Conservation (phyloP, 2,888 invertebrate genomes). For the Thera britannica region DNA sequence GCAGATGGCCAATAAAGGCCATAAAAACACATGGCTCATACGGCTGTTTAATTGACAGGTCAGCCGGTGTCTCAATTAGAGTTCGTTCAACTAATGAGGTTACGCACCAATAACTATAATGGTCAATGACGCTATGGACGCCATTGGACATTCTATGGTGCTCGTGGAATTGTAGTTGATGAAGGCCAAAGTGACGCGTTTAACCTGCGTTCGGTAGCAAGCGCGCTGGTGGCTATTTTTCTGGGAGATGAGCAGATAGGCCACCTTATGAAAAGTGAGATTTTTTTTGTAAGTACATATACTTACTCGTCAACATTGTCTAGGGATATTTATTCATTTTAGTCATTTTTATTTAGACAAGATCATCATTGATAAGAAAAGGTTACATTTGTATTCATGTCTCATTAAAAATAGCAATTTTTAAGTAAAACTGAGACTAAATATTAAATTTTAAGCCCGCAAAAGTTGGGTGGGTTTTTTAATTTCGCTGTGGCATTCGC, state of each 20-base stretch:
- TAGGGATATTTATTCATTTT: too few species aligned
- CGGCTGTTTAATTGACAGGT: conserved; percentile 77
- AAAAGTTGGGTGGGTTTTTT: background rate
- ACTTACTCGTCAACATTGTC: too few species aligned
- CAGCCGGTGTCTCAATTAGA: conserved; percentile 83
- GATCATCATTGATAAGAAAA: too few species aligned
- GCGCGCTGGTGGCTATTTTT: too few species aligned
- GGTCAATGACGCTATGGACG: conserved; percentile 55
- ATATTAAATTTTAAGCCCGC: too few species aligned
- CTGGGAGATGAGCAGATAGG: too few species aligned
- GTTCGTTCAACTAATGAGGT: conserved; percentile 79
- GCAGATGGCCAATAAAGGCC: conserved; percentile 30
- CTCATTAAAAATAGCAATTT: too few species aligned
- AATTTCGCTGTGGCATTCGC: background rate
- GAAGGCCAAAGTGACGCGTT: background rate
- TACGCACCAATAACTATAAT: conserved; percentile 67
- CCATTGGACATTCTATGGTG: conserved; percentile 39
- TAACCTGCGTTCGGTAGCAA: background rate
- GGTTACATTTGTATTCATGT: too few species aligned
- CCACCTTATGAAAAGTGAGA: too few species aligned
- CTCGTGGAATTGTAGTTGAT: conserved; percentile 15
- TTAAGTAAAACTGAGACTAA: too few species aligned
- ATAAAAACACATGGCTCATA: conserved; percentile 47
- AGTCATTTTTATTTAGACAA: too few species aligned
- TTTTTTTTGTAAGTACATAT: too few species aligned